Evolutionary conservation across 92 coral and sea anemone species (phyloP).

Genomic region (Phenganax subtilis): DNA sequence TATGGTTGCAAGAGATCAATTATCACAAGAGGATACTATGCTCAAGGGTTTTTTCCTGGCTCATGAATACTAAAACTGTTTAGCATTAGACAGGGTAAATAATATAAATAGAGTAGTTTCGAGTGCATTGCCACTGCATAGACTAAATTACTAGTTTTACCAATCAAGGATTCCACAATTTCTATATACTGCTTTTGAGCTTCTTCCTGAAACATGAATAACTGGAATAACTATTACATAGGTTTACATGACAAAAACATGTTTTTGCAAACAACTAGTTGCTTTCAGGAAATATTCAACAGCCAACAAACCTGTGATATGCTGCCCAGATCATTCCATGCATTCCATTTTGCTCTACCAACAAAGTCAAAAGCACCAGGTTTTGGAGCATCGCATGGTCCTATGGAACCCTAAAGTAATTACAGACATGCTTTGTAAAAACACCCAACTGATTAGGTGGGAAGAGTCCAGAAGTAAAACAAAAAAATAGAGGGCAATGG

Average conservation of each 20-base stretch:
- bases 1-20: not conserved
- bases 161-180: conserved; percentile 74
- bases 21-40: not conserved
- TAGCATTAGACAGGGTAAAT: too few relatives aligned
- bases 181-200: conserved; percentile 77
- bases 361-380: conserved; percentile 99
- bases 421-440: too few relatives aligned
- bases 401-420: conserved; percentile 60
- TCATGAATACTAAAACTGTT: too few relatives aligned
- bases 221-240: not conserved
- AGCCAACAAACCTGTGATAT: conserved; percentile 61
- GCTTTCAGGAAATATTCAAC: not conserved
- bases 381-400: conserved; percentile 75
- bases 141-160: conserved; percentile 23
- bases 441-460: too few relatives aligned
- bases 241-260: not conserved
- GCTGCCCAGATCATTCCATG: conserved; percentile 77
- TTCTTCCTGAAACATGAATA: conserved; percentile 61
- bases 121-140: too few relatives aligned
- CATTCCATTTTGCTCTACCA: conserved; percentile 97
- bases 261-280: not conserved
- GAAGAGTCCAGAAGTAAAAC: conserved; percentile 1
- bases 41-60: too few relatives aligned
- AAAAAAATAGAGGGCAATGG: not conserved
- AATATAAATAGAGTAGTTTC: too few relatives aligned